Evolutionary conservation across 2,888 invertebrate species (phyloP), one percentile per base, ranked within the genome.

Genomic region (Dolichomitus sp.): DNA sequence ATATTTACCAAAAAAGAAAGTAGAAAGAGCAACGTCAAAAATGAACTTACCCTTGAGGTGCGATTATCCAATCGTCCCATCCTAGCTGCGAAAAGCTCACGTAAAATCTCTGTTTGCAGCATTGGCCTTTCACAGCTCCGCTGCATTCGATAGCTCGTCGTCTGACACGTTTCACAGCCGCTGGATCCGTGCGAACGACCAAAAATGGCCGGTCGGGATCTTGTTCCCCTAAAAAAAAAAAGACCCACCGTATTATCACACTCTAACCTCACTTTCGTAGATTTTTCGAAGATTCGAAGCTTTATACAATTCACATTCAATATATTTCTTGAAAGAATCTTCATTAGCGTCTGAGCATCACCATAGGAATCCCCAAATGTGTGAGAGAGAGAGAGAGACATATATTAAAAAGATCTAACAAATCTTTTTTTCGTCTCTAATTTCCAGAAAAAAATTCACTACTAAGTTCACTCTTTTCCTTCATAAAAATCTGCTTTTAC

Each of bases 21-120:
- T n/a, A n/a, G n/a, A n/a, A 33, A 33, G 33, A 7, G 33, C 33
- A 7, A 33, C 7, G 37, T 37, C 7, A 23, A 45, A 66, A 12
- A 11, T 45, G 12, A 17, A 9, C 91, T 91, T 82, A 93, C 93
- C 98, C 98, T 90, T 96, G 96, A 37, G 98, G 98, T 86, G 97
- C 97, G 88, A 98, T 97, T 92, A 98, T 98, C 98, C 98, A 98
- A 94, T 98, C 98, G 94, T 98, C 98, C 98, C 98, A 98, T 88
- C 98, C 98, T 70, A 98, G 95, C 89, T 97, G 97, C 92, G 97
- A 97, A 95, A 98, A 98, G 94, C 97, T 97, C 90, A 98, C 98
- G 95, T 98, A 98, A 94, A 98, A 98, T 68, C 97, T 96, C 94
- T 98, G 97, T 91, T 98, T 98, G 94, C 97, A 97, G 94, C 98